These are phyloP conservation scores for Myopa tessellatipennis DNA, from an alignment of 2,888 invertebrate genomes.

Conservation along the genomic window DNA sequence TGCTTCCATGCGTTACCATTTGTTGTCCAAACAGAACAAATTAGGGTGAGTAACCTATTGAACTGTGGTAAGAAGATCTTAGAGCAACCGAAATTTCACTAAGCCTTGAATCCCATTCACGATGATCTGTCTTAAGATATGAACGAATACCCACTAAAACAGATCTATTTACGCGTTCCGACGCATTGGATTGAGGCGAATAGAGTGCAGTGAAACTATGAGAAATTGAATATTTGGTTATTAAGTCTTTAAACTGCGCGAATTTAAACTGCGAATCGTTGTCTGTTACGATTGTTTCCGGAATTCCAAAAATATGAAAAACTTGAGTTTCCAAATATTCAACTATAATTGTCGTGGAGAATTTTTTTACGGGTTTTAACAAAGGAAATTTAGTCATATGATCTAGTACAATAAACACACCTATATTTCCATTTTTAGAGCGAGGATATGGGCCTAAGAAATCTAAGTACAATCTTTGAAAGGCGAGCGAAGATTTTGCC, in stretches of 20 bases:
- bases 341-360: constrained; percentile 28
- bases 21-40: constrained; percentile 35
- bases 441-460: constrained; percentile 42
- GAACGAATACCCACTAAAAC: constrained; percentile 53
- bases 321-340: constrained; percentile 40
- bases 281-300: constrained; percentile 48
- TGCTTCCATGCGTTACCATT: constrained; percentile 39
- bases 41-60: constrained; percentile 39
- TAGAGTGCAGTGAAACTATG: constrained; percentile 51
- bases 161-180: constrained; percentile 56
- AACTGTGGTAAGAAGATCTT: constrained; percentile 36
- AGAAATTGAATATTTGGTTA: constrained; percentile 40
- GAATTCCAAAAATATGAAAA: constrained; percentile 51
- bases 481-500: neutral
- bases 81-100: constrained; percentile 38
- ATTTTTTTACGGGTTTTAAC: constrained; percentile 41
- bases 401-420: constrained; percentile 41
- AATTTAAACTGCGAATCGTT: constrained; percentile 52
- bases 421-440: constrained; percentile 40
- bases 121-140: constrained; percentile 41
- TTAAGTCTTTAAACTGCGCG: constrained; percentile 42
- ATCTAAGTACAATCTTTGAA: constrained; percentile 42
- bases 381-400: constrained; percentile 37
- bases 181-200: constrained; percentile 58
- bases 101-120: constrained; percentile 42